Conservation (phyloP, 2,797 vertebrate genomes). For the Heterohyrax brucei region DNA sequence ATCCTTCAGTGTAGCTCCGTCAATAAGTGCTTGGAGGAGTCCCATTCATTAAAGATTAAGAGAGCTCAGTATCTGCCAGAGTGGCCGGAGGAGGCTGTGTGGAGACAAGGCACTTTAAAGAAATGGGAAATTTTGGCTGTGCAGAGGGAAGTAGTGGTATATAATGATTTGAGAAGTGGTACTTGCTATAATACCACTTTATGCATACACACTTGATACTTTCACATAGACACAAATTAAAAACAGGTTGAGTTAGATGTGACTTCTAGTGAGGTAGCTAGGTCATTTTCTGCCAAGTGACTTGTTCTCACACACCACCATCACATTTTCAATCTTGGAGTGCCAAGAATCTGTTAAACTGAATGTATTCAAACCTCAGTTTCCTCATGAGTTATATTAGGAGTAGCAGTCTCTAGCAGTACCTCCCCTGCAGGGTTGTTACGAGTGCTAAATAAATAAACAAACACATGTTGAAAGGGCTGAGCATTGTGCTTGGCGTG, state of each 20-base stretch:
- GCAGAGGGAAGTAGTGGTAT: neutral
- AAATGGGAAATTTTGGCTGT: neutral
- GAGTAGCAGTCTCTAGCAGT: neutral
- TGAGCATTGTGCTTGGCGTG: neutral
- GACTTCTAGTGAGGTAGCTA: slow-evolving; percentile 54
- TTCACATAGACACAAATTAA: slow-evolving; percentile 2
- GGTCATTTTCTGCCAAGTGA: neutral
- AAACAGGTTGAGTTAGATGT: neutral
- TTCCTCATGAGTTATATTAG: slow-evolving; percentile 60
- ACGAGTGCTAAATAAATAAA: slow-evolving; percentile 38
- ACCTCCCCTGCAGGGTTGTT: neutral
- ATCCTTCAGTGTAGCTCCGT: too few species aligned
- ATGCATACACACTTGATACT: neutral
- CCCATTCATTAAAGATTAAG: neutral
- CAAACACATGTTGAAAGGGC: slow-evolving; percentile 18
- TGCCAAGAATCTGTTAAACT: slow-evolving; percentile 51
- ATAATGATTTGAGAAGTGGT: neutral
- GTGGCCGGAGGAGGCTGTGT: neutral
- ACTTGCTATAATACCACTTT: neutral
- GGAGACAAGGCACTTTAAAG: neutral
- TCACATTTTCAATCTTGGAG: slow-evolving; percentile 43
- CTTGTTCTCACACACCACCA: neutral
- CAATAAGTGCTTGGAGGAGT: too few species aligned
- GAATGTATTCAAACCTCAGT: slow-evolving; percentile 13
- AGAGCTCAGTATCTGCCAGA: slow-evolving; percentile 3